Evolutionary conservation across 2,113 vertebrate genomes (phyloP).

Genomic region (Myrmecophaga tridactyla): DNA sequence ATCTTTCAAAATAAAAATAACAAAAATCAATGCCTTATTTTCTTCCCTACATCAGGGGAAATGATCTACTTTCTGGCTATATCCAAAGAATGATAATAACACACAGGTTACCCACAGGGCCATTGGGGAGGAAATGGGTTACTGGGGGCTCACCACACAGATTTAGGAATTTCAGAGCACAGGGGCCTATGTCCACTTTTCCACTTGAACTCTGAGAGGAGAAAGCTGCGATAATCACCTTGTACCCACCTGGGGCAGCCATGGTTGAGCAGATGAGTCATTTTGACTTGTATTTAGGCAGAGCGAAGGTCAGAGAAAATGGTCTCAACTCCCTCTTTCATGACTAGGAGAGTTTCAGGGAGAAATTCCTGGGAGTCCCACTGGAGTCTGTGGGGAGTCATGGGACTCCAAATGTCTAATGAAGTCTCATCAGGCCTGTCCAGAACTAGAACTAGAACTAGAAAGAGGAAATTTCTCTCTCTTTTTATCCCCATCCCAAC

Average conservation of each 20-base stretch:
- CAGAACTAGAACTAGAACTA: background rate
- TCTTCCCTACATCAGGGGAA: background rate
- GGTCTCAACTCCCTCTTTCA: background rate
- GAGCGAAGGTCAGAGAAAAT: background rate
- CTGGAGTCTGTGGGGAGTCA: background rate
- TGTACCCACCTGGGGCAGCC: no score
- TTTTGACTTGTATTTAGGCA: background rate
- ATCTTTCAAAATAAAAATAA: background rate
- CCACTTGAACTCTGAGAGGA: background rate
- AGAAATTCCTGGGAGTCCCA: background rate
- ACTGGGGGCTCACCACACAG: no score
- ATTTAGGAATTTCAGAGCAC: background rate
- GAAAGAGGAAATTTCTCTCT: no score
- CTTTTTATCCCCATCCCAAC: background rate
- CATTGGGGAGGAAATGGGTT: background rate
- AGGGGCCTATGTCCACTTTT: background rate
- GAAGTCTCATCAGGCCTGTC: background rate
- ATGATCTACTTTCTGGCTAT: background rate
- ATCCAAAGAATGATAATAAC: background rate
- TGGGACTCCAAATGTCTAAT: no score
- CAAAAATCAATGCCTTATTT: background rate
- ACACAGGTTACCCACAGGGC: background rate
- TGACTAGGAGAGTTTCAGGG: background rate
- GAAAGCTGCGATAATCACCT: background rate
- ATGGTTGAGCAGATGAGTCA: background rate